Conservation (phyloP, 2,888 invertebrate species). For the Mechanitis messenoides region DNA sequence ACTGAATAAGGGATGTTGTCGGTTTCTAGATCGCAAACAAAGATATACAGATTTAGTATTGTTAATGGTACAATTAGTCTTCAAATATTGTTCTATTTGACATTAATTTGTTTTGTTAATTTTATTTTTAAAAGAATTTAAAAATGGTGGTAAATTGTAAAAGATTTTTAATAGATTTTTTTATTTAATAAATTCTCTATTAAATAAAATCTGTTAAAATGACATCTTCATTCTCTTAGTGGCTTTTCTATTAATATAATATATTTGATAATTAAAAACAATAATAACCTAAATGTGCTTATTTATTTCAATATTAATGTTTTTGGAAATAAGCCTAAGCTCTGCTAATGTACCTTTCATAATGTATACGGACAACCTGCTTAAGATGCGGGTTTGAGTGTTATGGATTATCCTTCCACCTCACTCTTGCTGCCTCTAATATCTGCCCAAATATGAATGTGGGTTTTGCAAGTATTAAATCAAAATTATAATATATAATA, state of each 20-base stretch:
- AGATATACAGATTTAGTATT: neutral
- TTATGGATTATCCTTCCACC: conserved; percentile 13
- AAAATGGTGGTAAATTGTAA: no score
- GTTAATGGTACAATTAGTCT: neutral
- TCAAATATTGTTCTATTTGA: no score
- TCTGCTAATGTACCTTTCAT: conserved; percentile 17
- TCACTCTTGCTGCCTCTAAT: conserved; percentile 4
- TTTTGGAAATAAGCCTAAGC: conserved; percentile 29
- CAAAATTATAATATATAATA: no score
- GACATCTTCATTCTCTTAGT: no score
- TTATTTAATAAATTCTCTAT: no score
- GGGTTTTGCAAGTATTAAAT: neutral
- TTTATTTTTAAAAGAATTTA: no score
- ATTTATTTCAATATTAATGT: conserved; percentile 31
- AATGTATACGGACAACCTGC: conserved; percentile 25
- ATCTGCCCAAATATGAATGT: conserved; percentile 2
- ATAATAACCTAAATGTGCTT: conserved; percentile 14
- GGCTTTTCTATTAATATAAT: neutral
- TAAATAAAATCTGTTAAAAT: no score
- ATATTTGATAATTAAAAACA: neutral
- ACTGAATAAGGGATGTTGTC: conserved; percentile 2
- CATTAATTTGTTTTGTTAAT: no score
- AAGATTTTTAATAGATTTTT: no score
- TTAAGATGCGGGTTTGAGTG: conserved; percentile 25
- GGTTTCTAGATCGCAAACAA: neutral